Conservation (phyloP, 2,888 invertebrate genomes). For the Platycnemis pennipes region DNA sequence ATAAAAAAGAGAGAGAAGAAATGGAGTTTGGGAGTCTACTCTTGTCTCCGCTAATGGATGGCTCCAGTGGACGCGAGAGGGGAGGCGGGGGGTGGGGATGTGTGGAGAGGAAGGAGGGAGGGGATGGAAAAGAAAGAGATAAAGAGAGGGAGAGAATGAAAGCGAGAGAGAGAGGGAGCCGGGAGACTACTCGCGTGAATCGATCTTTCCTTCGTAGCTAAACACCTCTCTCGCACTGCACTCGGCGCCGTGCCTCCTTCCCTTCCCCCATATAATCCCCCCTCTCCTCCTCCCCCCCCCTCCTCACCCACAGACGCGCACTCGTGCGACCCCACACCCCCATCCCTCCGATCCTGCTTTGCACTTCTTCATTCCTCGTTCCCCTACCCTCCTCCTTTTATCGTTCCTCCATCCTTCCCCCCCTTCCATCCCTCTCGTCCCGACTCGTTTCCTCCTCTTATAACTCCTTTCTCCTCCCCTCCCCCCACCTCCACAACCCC, state of each 20-base stretch:
- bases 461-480: background rate
- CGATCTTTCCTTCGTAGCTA: conserved; percentile 65
- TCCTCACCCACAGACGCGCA: background rate
- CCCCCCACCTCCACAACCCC: background rate
- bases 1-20: background rate
- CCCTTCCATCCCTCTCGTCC: background rate
- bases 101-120: background rate
- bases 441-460: background rate
- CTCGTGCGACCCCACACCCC: background rate
- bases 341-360: background rate
- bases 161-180: background rate
- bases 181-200: conserved; percentile 50
- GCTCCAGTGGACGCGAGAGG: conserved; percentile 55
- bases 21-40: conserved; percentile 54
- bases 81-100: background rate
- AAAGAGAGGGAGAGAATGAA: background rate
- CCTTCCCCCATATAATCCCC: background rate
- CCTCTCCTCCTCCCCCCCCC: background rate
- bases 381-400: conserved; percentile 53
- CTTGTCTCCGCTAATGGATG: conserved; percentile 68
- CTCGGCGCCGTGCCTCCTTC: conserved; percentile 45
- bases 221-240: conserved; percentile 64
- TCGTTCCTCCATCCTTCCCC: background rate
- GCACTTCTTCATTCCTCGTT: conserved; percentile 46
- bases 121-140: background rate